A percentile compares a stretch with the other conserved stretches of the same genome.
phyloP scores from a whole-genome alignment of 2,113 vertebrate genomes.

The Pelusios castaneus region DNA sequence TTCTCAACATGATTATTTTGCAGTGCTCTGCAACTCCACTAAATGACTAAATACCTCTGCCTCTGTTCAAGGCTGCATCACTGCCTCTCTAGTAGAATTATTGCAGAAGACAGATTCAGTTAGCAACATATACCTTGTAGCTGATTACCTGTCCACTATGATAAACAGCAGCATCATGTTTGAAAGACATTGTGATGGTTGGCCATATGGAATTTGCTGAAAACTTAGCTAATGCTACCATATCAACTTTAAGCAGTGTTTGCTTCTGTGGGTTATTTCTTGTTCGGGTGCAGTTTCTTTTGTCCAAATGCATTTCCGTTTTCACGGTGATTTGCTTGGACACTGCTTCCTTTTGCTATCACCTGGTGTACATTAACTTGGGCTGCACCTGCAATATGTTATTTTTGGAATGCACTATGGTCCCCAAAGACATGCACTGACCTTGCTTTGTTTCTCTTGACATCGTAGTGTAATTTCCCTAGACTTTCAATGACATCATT shows the following conservation, averaged over 20 bases:
- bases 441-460: not conserved
- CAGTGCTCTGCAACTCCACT: fast-evolving
- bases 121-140: not conserved
- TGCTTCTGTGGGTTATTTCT: not conserved
- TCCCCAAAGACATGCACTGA: not conserved
- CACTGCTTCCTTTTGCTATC: not conserved
- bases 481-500: conserved; percentile 18
- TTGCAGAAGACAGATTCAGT: not conserved
- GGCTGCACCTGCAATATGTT: not conserved
- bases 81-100: not conserved
- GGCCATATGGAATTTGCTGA: not conserved
- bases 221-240: not conserved
- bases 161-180: not conserved
- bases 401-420: not conserved
- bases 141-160: not conserved
- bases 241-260: not conserved
- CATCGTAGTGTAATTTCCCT: not conserved
- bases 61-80: not conserved
- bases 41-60: not conserved
- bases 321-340: not conserved
- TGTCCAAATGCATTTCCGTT: not conserved
- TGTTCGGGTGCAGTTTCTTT: not conserved
- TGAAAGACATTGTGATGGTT: not conserved
- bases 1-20: not conserved
- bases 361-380: not conserved